Evolutionary conservation across 2,113 vertebrate genomes (phyloP), one percentile per base, ranked within the genome.

Genomic region (Leptobrachium leishanense): DNA sequence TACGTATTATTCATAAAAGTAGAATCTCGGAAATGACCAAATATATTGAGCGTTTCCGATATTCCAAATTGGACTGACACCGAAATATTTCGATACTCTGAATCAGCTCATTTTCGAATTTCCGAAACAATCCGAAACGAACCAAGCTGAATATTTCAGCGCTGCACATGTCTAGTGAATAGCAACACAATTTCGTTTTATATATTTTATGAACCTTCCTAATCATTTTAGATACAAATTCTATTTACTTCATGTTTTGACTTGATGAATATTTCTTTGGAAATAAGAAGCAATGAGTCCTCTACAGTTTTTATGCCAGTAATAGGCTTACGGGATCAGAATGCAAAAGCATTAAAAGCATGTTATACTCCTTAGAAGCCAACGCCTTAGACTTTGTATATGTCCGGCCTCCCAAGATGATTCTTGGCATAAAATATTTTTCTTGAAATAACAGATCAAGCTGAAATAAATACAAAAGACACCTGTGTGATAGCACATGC

Each of bases 391-490:
- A 67, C 40, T 57, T 42, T 46, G 5, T 68, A 46, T 41, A 39
- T 76, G 42, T 41, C 66, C 2, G 67, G 75, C 75, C 75, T 43
- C 75, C 64, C 75, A 76, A 76, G 75, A 68, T 43, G 75, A 4
- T 46, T 41, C 67, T 68, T 68, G 41, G 75, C 63, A 67, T 13
- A 67, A 41, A 66, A 4, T 57, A 31, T 64, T 64, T 20, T 5
- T 64, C 62, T 20, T 64, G 62, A 31, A 64, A 64, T 7, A 64
- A 64, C n/a, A 64, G 20, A 64, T 31, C n/a, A 6, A 5, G 5
- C 31, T 31, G 5, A 64, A 59, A 59, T 8, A 15, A 59, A 59
- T 50, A 5, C 55, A 4, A 2, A 59, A 59, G 55, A 59, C 13
- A 59, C 55, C 55, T 1, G 55, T 11, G 11, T 54, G 11, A 54